phyloP scores from a whole-genome alignment of 2,888 invertebrate species.

The Drosophila kokeensis region DNA sequence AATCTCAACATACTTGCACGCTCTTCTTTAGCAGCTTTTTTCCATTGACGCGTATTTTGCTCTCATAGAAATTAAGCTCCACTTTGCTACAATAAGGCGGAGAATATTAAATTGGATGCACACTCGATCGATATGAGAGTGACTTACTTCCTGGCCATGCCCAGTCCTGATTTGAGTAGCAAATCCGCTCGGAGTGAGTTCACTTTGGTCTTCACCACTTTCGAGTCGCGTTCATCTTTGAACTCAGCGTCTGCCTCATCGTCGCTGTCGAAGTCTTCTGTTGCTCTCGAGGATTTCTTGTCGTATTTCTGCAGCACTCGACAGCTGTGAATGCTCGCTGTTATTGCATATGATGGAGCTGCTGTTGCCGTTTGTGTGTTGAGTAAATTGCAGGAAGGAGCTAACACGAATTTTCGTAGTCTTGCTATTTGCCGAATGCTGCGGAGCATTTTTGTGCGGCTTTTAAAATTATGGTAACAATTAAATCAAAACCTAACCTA shows the following conservation, averaged over 20 bases:
- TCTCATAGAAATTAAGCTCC: slow-evolving; percentile 92
- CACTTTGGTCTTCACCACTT: slow-evolving; percentile 88
- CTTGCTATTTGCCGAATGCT: slow-evolving; percentile 43
- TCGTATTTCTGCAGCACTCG: slow-evolving; percentile 62
- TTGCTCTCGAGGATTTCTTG: slow-evolving; percentile 61
- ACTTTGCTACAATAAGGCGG: slow-evolving; percentile 88
- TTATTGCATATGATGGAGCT: neutral
- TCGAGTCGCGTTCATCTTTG: slow-evolving; percentile 88
- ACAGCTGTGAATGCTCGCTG: slow-evolving; percentile 32
- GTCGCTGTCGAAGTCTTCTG: slow-evolving; percentile 86
- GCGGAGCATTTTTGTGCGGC: slow-evolving; percentile 55
- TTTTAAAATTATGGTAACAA: slow-evolving; percentile 61
- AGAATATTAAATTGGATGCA: neutral
- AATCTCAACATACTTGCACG: slow-evolving; percentile 86
- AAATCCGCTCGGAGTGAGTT: slow-evolving; percentile 90
- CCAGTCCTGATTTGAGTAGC: slow-evolving; percentile 89
- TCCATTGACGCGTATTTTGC: slow-evolving; percentile 92
- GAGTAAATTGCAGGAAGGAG: slow-evolving; percentile 15
- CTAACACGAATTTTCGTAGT: slow-evolving; percentile 22
- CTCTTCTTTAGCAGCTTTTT: slow-evolving; percentile 92
- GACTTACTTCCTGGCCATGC: slow-evolving; percentile 90
- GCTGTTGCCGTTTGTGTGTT: slow-evolving; percentile 6
- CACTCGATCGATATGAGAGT: neutral
- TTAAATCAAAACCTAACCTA: slow-evolving; percentile 56
- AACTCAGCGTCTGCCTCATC: slow-evolving; percentile 85